Base-by-base conservation (phyloP, 2,113 vertebrate species). In the Toxotes chatareus region DNA sequence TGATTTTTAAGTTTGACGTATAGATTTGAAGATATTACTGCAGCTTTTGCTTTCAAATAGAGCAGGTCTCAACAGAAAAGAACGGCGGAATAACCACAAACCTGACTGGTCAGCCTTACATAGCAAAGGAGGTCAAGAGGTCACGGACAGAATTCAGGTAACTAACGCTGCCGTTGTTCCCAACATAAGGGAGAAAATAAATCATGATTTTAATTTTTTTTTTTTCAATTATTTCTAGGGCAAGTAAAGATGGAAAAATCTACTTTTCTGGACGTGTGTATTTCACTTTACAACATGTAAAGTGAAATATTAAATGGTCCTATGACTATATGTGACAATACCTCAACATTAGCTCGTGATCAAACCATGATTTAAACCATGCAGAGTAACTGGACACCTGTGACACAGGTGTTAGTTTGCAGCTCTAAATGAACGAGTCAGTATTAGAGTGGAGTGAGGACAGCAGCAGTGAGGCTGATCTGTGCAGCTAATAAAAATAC, bases 401-500 rank as follows among this genome's bases (percentile, higher is more conserved):
- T 19, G 17, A 49, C 5, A 1, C 47, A 23, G 51, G n/a, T 44
- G 62, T 8, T 9, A 17, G 21, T 44, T 47, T 67, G 36, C 31
- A 27, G n/a, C 11, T 53, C 13, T 21, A 31, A 21, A 73, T 47
- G 4, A 59, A 32, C 32, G 19, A 44, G n/a, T 9, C 27, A 7
- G 9, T 17, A 53, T 51, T 23, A 38, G 40, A 57, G 0, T 34
- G 16, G 5, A n/a, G 23, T 34, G 6, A 67, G 9, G 56, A 47
- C 0, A 10, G 73, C 47, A 34, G 42, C 59, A 65, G 31, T 38
- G 55, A 47, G 44, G 46, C 38, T 74, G 8, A 27, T 74, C 38
- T 59, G 51, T 67, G 23, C 13, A 14, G 36, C n/a, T 34, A 77
- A 60, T 47, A 55, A 13, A 46, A 55, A 63, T 21, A 65, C 31